Evolutionary conservation across 1,140 invertebrate species (phyloP).

Genomic region (Atopsyche davidsoni): DNA sequence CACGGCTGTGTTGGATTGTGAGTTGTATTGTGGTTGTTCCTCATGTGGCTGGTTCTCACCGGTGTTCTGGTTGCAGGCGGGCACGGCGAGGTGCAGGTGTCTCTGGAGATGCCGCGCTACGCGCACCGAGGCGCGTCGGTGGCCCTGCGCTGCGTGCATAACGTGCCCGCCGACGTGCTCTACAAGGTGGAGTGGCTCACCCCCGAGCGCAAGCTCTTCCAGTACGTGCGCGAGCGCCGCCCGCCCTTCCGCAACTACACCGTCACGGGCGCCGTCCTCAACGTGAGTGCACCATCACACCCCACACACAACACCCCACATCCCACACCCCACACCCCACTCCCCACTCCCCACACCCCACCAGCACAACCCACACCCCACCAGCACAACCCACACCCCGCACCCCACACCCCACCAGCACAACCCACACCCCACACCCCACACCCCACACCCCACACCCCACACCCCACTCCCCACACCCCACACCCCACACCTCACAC

Average conservation of each 20-base stretch:
- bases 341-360: too few relatives aligned
- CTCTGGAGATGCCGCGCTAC: constrained; percentile 46
- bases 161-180: constrained; percentile 55
- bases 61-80: too few relatives aligned
- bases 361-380: background rate
- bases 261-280: constrained; percentile 61
- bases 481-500: too few relatives aligned
- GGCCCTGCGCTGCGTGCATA: constrained; percentile 56
- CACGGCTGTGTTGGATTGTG: too few relatives aligned
- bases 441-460: too few relatives aligned
- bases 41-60: too few relatives aligned
- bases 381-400: background rate
- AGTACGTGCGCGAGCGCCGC: constrained; percentile 67
- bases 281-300: too few relatives aligned
- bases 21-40: too few relatives aligned
- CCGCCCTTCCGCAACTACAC: constrained; percentile 64
- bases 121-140: constrained; percentile 45
- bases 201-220: constrained; percentile 67
- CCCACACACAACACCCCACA: too few relatives aligned
- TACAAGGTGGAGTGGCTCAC: constrained; percentile 71
- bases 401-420: background rate
- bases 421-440: background rate
- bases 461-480: too few relatives aligned
- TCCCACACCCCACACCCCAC: too few relatives aligned
- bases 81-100: constrained; percentile 38